These are phyloP conservation scores for Theropithecus gelada DNA, from an alignment of 2,113 vertebrate species.

Conservation along the genomic window DNA sequence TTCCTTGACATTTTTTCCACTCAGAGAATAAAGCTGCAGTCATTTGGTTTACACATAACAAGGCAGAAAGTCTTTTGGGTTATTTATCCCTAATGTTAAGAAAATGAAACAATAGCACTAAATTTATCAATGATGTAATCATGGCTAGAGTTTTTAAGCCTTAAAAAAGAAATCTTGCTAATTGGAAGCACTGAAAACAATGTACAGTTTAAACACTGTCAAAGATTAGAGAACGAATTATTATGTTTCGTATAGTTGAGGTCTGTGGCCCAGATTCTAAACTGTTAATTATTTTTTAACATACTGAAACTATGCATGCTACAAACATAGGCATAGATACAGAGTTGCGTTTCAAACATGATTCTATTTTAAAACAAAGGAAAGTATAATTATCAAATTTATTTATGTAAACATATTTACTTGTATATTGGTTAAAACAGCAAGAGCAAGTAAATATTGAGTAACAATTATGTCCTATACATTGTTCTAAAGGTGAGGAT, in stretches of 20 bases:
- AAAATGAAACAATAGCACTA: not conserved
- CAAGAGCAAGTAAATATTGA: not conserved
- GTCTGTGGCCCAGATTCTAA: not conserved
- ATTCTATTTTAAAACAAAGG: not conserved
- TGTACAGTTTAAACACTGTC: not conserved
- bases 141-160: not conserved
- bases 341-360: not conserved
- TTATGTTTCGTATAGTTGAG: not conserved
- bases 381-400: not conserved
- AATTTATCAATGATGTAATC: not conserved
- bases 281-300: not conserved
- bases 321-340: not conserved
- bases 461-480: not conserved
- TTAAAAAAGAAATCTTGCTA: not conserved
- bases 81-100: not conserved
- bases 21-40: not conserved
- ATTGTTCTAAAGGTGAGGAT: not conserved
- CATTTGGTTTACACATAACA: not conserved
- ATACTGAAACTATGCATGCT: not conserved
- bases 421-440: not conserved
- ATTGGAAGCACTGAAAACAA: not conserved
- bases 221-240: not conserved
- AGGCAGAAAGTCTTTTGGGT: not conserved
- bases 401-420: not conserved
- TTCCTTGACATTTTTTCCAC: not conserved